Conservation (phyloP, 2,888 invertebrate genomes). For the Oligia strigilis region DNA sequence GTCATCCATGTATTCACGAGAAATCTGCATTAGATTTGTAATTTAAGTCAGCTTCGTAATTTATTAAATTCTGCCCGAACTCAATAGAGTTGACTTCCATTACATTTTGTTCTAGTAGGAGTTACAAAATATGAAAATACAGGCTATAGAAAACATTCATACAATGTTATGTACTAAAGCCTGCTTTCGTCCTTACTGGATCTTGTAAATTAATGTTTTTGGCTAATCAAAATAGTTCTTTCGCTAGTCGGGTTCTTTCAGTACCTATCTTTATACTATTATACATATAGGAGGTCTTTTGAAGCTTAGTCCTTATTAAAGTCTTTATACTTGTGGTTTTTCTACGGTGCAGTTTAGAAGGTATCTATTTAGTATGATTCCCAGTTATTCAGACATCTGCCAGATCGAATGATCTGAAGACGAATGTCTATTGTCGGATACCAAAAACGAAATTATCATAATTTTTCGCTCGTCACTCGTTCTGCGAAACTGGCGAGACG, state of each 20-base stretch:
- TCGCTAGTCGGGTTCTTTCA: background rate
- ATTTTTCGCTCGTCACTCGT: slow-evolving; percentile 81
- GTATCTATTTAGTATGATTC: slow-evolving; percentile 16
- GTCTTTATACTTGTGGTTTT: slow-evolving; percentile 3
- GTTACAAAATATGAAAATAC: background rate
- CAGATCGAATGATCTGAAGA: slow-evolving; percentile 43
- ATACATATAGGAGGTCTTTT: background rate
- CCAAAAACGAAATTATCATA: slow-evolving; percentile 78
- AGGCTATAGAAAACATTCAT: background rate
- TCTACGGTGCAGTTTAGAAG: background rate
- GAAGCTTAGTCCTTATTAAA: background rate
- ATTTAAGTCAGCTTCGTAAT: slow-evolving; percentile 6
- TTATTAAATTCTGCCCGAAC: background rate
- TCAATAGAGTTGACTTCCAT: background rate
- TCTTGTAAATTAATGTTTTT: background rate
- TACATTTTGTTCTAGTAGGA: background rate
- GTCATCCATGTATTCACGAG: background rate
- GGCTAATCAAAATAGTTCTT: background rate
- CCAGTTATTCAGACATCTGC: slow-evolving; percentile 66
- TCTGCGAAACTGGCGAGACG: slow-evolving; percentile 75
- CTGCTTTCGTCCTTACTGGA: background rate
- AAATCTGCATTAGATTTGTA: background rate
- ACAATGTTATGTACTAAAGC: background rate
- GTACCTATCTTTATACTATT: background rate
- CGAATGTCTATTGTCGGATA: slow-evolving; percentile 65